Evolutionary conservation across 2,797 vertebrate species (phyloP), one percentile per base, ranked within the genome.

Genomic region (Catamblyrhynchus diadema): DNA sequence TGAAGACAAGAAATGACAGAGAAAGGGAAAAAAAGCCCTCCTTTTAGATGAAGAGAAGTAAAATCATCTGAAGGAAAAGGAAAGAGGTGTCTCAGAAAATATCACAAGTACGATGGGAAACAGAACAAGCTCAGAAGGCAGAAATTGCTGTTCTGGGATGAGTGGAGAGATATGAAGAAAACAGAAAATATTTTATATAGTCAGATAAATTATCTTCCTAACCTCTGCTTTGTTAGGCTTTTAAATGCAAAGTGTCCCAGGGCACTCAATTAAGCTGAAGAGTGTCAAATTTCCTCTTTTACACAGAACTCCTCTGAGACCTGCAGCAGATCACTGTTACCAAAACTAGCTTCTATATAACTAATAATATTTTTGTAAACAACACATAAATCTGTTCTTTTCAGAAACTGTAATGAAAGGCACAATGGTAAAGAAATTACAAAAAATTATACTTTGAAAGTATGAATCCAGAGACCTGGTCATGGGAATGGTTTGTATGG

Each of bases 61-160:
- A 66, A 75, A 61, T 35, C 44, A 83, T 7, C 6, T 21, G n/a
- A 82, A 47, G 22, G 6, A 48, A 83, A 73, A 67, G 6, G 54
- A 86, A 80, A 77, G 10, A 70, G 10, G 13, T 25, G 12, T 70
- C 12, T 77, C 18, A 51, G 32, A 35, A 78, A 69, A 15, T 14
- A 82, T 16, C 0, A 0, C 37, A 82, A 57, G 8, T 12, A 5
- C 0, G 1, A 22, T 8, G 8, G 39, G 82, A 22, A 27, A 8
- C 9, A 54, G 35, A 88, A 80, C 15, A 61, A 70, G 20, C n/a
- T 47, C 39, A 75, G 22, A 27, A 69, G 0, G 7, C 0, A 3
- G 10, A 65, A 92, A 89, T 0, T 9, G 10, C n/a, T 59, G 23
- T 19, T 62, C 37, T 66, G 35, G 37, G 14, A 57, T 30, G 37